These are phyloP conservation scores for Telmatochromis bifrenatus DNA, from an alignment of 2,113 vertebrate genomes.

Conservation along the genomic window DNA sequence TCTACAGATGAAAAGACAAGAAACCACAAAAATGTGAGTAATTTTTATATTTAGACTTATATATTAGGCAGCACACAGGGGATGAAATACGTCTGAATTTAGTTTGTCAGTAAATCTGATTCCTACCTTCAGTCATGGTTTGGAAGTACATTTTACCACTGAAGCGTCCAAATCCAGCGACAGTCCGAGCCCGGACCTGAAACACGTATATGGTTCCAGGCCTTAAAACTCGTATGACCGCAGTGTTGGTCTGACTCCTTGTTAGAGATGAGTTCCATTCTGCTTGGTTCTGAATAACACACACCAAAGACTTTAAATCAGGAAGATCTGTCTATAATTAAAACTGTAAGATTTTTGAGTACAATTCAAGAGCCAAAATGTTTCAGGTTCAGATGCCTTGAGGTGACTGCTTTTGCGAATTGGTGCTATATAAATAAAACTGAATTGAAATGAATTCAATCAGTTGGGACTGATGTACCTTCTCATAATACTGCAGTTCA, in stretches of 20 bases:
- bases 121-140: constrained; percentile 92
- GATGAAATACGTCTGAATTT: not conserved
- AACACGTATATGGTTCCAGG: constrained; percentile 94
- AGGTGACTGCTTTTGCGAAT: not conserved
- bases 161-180: constrained; percentile 91
- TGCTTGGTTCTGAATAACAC: constrained; percentile 74
- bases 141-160: constrained; percentile 99
- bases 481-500: constrained; percentile 91
- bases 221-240: constrained; percentile 81
- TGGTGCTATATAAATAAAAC: not conserved
- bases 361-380: not conserved
- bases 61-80: not conserved
- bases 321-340: not conserved
- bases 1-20: constrained; percentile 59
- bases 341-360: not conserved
- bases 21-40: not conserved
- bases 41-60: not conserved
- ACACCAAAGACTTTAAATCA: not conserved
- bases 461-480: constrained; percentile 68
- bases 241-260: constrained; percentile 91
- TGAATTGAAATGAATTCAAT: not conserved
- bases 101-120: not conserved
- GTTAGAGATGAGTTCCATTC: constrained; percentile 86
- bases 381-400: not conserved
- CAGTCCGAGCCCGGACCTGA: constrained; percentile 92